A percentile compares a stretch with the other conserved stretches of the same genome.
Conservation (phyloP, 2,797 vertebrate species). For the Diglossa cyanea region DNA sequence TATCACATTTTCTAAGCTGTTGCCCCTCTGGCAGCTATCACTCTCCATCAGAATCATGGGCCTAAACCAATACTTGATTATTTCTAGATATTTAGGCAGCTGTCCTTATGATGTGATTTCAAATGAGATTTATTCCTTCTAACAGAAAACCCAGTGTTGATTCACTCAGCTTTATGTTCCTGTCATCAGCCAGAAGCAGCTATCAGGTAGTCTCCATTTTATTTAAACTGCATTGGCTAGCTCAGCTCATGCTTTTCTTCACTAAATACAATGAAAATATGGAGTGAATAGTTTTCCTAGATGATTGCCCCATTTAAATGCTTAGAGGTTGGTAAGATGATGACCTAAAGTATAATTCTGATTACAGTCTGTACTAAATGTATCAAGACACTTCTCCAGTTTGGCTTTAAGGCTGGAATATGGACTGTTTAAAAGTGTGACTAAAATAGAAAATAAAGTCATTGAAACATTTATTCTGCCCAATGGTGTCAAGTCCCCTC, state of each 20-base stretch:
- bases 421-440: not conserved
- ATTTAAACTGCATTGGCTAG: not conserved
- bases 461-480: not conserved
- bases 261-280: not conserved
- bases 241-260: not conserved
- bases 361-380: not conserved
- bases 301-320: not conserved
- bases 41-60: not conserved
- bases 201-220: not conserved
- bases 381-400: rapidly evolving
- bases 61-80: not conserved
- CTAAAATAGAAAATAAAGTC: not conserved
- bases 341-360: not conserved
- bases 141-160: not conserved
- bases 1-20: not conserved
- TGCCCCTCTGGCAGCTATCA: not conserved
- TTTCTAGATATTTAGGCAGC: not conserved
- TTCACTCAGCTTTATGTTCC: not conserved
- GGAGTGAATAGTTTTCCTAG: not conserved
- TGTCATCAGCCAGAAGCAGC: not conserved
- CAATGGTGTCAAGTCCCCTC: not conserved
- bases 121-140: not conserved
- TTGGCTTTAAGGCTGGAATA: not conserved
- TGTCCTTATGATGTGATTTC: not conserved
- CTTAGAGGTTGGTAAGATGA: not conserved